phyloP scores from a whole-genome alignment of 2,113 vertebrate genomes.

The Pipra filicauda region DNA sequence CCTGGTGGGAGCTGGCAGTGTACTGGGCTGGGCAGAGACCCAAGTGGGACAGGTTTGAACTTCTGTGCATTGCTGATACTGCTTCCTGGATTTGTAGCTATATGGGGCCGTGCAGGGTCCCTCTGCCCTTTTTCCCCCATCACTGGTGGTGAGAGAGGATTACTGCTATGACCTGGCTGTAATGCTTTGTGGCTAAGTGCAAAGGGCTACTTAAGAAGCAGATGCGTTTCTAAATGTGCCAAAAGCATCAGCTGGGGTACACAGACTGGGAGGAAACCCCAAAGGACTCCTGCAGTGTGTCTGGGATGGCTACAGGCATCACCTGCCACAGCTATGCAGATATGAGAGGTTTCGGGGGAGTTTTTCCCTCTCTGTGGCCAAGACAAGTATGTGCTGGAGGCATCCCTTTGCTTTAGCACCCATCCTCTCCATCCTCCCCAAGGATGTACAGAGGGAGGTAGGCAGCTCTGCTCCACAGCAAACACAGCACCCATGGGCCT shows the following conservation, averaged over 20 bases:
- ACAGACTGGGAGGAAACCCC: background rate
- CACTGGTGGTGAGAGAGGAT: background rate
- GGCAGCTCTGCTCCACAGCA: background rate
- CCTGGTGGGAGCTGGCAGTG: conserved; percentile 2
- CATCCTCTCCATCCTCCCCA: background rate
- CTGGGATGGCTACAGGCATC: background rate
- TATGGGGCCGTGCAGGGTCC: rapidly evolving
- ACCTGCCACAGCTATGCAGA: background rate
- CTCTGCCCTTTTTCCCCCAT: background rate
- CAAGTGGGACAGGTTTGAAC: conserved; percentile 36
- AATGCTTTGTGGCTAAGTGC: background rate
- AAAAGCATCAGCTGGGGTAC: background rate
- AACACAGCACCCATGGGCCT: background rate
- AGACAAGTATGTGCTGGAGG: rapidly evolving
- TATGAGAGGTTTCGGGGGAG: background rate
- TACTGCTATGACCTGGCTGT: background rate
- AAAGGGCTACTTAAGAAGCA: background rate
- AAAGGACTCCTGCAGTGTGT: background rate
- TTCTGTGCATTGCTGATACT: background rate
- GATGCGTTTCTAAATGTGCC: background rate
- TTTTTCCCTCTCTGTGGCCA: background rate
- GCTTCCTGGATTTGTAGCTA: background rate
- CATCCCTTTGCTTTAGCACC: background rate
- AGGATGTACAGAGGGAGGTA: background rate
- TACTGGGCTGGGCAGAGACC: conserved; percentile 22